These are phyloP conservation scores for Herpetotheres cachinnans DNA, from an alignment of 2,113 vertebrate genomes.

Conservation along the genomic window DNA sequence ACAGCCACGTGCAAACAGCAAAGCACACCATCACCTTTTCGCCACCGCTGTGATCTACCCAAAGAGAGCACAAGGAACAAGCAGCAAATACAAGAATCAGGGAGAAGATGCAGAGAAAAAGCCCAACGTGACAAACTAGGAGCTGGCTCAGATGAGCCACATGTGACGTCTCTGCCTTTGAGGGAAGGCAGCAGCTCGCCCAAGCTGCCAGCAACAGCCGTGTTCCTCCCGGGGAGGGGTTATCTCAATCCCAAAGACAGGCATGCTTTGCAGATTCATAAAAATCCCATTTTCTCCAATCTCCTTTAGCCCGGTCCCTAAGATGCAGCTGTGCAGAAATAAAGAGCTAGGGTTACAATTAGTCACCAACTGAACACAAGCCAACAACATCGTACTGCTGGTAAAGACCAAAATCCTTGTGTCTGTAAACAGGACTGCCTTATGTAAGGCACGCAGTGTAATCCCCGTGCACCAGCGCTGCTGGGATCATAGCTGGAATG, in stretches of 20 bases:
- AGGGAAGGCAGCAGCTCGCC: neutral
- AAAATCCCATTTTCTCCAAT: neutral
- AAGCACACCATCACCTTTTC: neutral
- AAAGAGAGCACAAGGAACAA: neutral
- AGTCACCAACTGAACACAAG: neutral
- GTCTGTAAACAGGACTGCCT: constrained; percentile 1
- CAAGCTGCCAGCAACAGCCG: neutral
- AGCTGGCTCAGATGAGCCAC: neutral
- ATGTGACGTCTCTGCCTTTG: neutral
- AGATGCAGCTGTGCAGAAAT: neutral
- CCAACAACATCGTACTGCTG: neutral
- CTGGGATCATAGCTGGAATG: neutral
- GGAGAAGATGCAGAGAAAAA: neutral
- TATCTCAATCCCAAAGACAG: neutral
- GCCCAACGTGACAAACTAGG: neutral
- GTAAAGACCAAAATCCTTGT: neutral
- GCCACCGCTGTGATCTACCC: neutral
- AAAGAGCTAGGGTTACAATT: constrained; percentile 5
- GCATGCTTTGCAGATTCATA: neutral
- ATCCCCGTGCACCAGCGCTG: neutral
- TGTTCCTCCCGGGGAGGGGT: neutral
- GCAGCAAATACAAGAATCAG: neutral
- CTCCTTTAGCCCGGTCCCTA: neutral
- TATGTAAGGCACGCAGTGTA: neutral
- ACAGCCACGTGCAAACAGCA: neutral